Percentiles rank a stretch among this genome's conserved stretches.
phyloP scores from a whole-genome alignment of 1,140 invertebrate species.

The Periplaneta americana region DNA sequence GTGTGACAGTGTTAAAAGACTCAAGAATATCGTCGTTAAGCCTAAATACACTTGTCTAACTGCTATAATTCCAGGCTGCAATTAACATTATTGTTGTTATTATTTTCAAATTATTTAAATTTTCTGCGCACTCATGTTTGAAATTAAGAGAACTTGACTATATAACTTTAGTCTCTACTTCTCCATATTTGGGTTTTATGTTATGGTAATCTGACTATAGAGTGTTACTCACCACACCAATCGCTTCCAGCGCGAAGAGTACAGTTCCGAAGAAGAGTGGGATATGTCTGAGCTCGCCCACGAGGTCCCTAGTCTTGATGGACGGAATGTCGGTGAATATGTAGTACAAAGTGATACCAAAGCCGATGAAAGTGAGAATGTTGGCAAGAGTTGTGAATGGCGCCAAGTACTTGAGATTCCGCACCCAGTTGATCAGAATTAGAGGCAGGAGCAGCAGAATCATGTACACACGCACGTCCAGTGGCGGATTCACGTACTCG shows the following conservation, averaged over 20 bases:
- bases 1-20: no score
- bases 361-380: conserved; percentile 52
- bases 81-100: no score
- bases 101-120: no score
- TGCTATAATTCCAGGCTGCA: no score
- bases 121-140: no score
- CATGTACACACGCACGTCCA: conserved; percentile 54
- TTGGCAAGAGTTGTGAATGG: conserved; percentile 72
- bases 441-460: conserved; percentile 59
- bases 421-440: conserved; percentile 63
- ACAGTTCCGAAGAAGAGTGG: conserved; percentile 66
- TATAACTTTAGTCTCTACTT: no score
- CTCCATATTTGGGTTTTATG: no score
- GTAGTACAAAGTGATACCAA: conserved; percentile 64
- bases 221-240: conserved; percentile 51
- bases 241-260: conserved; percentile 74
- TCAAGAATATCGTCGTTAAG: no score
- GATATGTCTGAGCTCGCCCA: conserved; percentile 43
- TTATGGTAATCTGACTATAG: no score
- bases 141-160: no score
- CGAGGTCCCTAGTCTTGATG: conserved; percentile 39
- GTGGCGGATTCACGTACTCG: conserved; percentile 18
- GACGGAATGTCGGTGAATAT: conserved; percentile 48
- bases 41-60: no score
- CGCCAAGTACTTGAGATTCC: conserved; percentile 66